Evolutionary conservation across 2,113 vertebrate genomes (phyloP).

Genomic region (Hyaena hyaena): DNA sequence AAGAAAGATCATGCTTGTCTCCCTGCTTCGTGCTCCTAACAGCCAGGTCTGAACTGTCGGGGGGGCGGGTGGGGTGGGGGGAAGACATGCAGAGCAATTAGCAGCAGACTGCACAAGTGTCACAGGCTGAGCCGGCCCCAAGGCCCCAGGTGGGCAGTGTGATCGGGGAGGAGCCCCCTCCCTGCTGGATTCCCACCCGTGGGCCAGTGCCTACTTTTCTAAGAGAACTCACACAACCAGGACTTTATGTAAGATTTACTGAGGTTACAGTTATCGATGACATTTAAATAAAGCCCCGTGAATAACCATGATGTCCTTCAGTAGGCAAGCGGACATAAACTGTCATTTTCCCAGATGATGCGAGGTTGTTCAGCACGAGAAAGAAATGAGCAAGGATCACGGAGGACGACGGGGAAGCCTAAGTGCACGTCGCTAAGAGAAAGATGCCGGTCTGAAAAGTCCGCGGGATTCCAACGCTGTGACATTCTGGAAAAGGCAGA

Average conservation of each 20-base stretch:
- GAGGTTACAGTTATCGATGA: neutral
- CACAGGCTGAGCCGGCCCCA: fast-evolving
- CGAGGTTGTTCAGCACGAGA: neutral
- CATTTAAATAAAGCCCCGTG: neutral
- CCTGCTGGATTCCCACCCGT: neutral
- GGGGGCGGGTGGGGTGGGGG: no score
- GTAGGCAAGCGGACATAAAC: neutral
- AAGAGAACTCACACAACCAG: neutral
- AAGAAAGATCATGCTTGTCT: neutral
- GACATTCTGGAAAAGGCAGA: neutral
- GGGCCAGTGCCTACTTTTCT: neutral
- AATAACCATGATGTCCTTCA: neutral
- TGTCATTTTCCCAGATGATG: neutral
- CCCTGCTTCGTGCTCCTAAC: neutral
- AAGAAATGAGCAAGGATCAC: neutral
- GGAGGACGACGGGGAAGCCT: neutral
- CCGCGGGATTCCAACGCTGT: fast-evolving
- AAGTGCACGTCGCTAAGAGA: no score
- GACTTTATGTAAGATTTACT: neutral
- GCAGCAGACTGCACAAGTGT: fast-evolving
- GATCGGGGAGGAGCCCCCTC: fast-evolving
- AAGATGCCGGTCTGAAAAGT: neutral
- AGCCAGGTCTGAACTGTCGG: neutral
- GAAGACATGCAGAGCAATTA: neutral
- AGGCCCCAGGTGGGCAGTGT: neutral